phyloP scores from a whole-genome alignment of 2,888 invertebrate species.

The Flexamia atlantica region DNA sequence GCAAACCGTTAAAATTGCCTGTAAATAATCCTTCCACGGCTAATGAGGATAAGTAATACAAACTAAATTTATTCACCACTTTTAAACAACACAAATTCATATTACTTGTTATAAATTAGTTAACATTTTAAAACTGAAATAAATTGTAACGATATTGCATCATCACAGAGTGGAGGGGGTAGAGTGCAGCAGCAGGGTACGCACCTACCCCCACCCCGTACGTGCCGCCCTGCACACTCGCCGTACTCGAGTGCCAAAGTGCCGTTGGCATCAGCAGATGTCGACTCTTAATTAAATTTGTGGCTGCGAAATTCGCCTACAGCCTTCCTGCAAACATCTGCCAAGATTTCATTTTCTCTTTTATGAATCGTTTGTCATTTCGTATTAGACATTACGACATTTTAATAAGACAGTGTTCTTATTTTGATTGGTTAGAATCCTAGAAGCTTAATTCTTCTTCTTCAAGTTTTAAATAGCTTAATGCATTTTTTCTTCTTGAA shows the following conservation, averaged over 20 bases:
- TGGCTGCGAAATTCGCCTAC: constrained; percentile 26
- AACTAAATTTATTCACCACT: too few species aligned
- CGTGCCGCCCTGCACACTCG: background rate
- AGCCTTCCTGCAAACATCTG: constrained; percentile 27
- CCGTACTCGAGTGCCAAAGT: background rate
- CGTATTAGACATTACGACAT: background rate
- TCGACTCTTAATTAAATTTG: constrained; percentile 43
- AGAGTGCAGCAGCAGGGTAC: too few species aligned
- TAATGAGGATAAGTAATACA: too few species aligned
- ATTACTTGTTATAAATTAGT: too few species aligned
- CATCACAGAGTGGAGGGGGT: background rate
- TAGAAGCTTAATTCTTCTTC: too few species aligned
- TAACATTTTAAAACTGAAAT: too few species aligned
- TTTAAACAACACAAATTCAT: too few species aligned
- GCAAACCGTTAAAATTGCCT: too few species aligned
- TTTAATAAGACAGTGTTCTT: background rate
- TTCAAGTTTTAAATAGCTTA: too few species aligned
- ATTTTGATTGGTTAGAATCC: background rate
- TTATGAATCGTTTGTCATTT: constrained; percentile 26
- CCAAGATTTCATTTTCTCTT: constrained; percentile 35
- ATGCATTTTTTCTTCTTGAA: too few species aligned
- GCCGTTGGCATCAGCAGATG: constrained; percentile 11
- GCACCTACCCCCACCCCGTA: background rate
- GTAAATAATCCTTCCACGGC: too few species aligned
- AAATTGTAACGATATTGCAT: too few species aligned